A percentile compares a stretch with the other conserved stretches of the same genome.
These are phyloP conservation scores for Alosa alosa DNA, from an alignment of 2,113 vertebrate species.

Conservation along the genomic window DNA sequence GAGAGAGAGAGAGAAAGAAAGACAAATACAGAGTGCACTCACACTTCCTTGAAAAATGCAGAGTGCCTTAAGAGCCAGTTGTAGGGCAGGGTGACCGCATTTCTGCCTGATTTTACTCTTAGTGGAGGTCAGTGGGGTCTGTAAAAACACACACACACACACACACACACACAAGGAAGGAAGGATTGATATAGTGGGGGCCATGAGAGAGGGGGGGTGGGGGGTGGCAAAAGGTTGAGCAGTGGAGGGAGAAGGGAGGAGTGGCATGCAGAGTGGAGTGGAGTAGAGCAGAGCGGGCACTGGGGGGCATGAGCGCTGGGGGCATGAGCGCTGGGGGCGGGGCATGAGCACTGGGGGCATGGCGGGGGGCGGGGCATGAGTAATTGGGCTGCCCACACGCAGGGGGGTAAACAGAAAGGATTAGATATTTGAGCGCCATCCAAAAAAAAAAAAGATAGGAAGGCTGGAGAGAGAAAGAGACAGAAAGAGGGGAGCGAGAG, in stretches of 20 bases:
- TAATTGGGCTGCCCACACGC: conserved; percentile 6
- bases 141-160: too few species aligned
- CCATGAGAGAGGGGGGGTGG: conserved; percentile 2
- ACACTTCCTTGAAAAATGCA: conserved; percentile 48
- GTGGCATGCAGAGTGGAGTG: conserved; percentile 18
- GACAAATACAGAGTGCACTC: conserved; percentile 56
- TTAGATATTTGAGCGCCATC: conserved; percentile 43
- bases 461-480: conserved; percentile 23
- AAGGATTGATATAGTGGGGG: background rate
- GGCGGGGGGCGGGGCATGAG: too few species aligned
- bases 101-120: conserved; percentile 66
- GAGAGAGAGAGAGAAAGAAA: conserved; percentile 23
- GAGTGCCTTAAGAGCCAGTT: background rate
- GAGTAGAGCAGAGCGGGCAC: conserved; percentile 25
- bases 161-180: background rate
- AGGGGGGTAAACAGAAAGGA: conserved; percentile 35
- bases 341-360: too few species aligned
- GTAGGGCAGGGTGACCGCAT: conserved; percentile 48
- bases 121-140: conserved; percentile 13
- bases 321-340: too few species aligned
- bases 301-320: conserved; percentile 31
- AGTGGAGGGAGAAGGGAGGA: conserved; percentile 12
- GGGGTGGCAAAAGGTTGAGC: background rate
- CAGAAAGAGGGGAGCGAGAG: background rate
- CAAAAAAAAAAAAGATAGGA: conserved; percentile 35